Base-by-base conservation (phyloP, 2,113 vertebrate genomes). In the Electrona antarctica region DNA sequence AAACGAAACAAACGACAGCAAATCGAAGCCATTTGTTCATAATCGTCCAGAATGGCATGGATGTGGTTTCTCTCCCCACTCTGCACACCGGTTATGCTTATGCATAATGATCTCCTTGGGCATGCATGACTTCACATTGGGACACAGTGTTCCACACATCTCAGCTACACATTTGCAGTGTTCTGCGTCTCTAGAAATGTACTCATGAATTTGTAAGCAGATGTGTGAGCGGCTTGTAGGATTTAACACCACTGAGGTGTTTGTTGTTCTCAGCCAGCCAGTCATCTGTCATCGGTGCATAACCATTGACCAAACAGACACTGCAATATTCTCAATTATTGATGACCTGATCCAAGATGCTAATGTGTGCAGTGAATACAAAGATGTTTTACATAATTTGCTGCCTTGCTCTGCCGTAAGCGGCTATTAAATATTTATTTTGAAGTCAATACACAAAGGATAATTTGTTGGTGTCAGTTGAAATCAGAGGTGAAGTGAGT, bases 311-410 rank as follows among this genome's bases (percentile, higher is more conserved):
- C 60, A 15, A 41, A 14, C 47, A 63, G 49, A 62, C 67, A 28
- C 48, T 60, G 64, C 45, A 7, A 9, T 58, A 49, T 48, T 7
- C 8, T 92, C 11, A 84, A 87, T 87, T 87, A 92, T 93, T 90
- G 64, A 92, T 80, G 77, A n/a, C 49, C 60, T 8, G 64, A 67
- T 59, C 81, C 41, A 41, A 59, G 68, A 79, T 76, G 67, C 78
- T 82, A 75, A 88, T 79, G 73, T 41, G 33, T 77, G 60, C 73
- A 62, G 50, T 6, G 60, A 51, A 71, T 57, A 48, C 59, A 54
- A 33, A 54, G 28, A 0, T 86, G 79, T 90, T 92, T 86, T 88
- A 84, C 86, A 88, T 91, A 85, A 89, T 80, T 65, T 78, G 69
- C 49, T 61, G 8, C 80, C 60, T 72, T 73, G 77, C 60, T 81